Percentiles rank a stretch among this genome's conserved stretches.
Conservation (phyloP, 2,888 invertebrate genomes). For the Philonicus albiceps region DNA sequence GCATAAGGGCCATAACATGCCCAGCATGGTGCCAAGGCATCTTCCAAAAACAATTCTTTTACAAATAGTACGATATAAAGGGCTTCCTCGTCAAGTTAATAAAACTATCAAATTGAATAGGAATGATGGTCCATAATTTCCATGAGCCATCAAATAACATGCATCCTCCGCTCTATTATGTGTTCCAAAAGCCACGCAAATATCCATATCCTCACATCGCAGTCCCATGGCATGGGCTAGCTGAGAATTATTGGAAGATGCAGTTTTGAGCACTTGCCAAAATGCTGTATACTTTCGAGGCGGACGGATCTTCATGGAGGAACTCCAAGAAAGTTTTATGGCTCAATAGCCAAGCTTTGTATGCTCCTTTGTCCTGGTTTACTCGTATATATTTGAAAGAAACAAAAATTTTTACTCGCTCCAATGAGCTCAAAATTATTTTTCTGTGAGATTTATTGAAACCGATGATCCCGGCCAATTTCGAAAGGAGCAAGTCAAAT, state of each 20-base stretch:
- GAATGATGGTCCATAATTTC: conserved; percentile 47
- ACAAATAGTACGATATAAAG: conserved; percentile 39
- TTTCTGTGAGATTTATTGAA: conserved; percentile 44
- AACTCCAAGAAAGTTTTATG: conserved; percentile 48
- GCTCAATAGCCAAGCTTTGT: conserved; percentile 46
- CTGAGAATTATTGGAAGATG: conserved; percentile 38
- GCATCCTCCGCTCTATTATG: conserved; percentile 20
- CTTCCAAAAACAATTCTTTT: conserved; percentile 39
- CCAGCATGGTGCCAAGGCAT: conserved; percentile 21
- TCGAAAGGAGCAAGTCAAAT: neutral
- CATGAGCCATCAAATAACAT: conserved; percentile 36
- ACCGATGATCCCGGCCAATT: conserved; percentile 35
- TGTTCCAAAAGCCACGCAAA: conserved; percentile 35
- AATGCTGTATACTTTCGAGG: conserved; percentile 42
- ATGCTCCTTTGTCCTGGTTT: conserved; percentile 39
- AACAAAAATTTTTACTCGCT: conserved; percentile 46
- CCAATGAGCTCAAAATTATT: conserved; percentile 47
- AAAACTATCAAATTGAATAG: conserved; percentile 49
- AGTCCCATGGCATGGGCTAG: neutral
- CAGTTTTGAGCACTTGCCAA: conserved; percentile 46
- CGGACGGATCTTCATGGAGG: conserved; percentile 9
- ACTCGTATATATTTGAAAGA: conserved; percentile 35
- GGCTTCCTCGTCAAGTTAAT: conserved; percentile 43
- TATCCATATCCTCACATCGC: conserved; percentile 10
- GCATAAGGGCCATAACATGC: conserved; percentile 19